These are phyloP conservation scores for Graptemys geographica DNA, from an alignment of 2,797 vertebrate genomes.

Conservation along the genomic window DNA sequence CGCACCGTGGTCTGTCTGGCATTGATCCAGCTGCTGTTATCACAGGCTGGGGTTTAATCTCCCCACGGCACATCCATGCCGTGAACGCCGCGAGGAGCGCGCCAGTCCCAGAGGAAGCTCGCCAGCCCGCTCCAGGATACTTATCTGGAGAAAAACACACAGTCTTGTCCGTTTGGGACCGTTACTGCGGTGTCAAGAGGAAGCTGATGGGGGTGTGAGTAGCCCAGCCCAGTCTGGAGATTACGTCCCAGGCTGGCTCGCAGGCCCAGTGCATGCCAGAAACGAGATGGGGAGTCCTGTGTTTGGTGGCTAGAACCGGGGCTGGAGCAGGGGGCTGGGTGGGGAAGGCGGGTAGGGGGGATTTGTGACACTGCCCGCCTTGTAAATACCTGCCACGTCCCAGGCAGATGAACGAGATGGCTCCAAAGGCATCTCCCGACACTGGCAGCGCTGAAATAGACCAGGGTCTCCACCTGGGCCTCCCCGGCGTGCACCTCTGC, in stretches of 20 bases:
- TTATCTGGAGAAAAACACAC: conserved; percentile 63
- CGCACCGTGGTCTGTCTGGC: too few relatives aligned
- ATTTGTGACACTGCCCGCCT: not conserved
- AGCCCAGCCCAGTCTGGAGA: not conserved
- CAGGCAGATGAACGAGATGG: too few relatives aligned
- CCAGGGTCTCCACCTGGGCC: not conserved
- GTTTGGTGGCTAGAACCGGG: not conserved
- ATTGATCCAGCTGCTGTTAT: not conserved
- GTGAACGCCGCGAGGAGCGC: not conserved
- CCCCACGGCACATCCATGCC: accelerated
- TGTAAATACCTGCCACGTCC: not conserved
- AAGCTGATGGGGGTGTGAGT: not conserved
- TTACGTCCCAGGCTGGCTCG: not conserved
- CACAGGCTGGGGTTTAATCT: conserved; percentile 46
- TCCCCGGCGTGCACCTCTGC: too few relatives aligned
- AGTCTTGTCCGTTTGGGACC: conserved; percentile 20
- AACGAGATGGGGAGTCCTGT: not conserved
- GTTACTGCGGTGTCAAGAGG: conserved; percentile 59
- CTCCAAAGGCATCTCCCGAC: too few relatives aligned
- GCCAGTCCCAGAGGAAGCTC: not conserved
- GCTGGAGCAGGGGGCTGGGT: not conserved
- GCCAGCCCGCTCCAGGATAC: not conserved
- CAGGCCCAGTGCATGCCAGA: not conserved
- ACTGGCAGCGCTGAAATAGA: not conserved
- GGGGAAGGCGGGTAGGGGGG: not conserved